phyloP scores from a whole-genome alignment of 2,888 invertebrate genomes.

The Nephrotoma appendiculata region DNA sequence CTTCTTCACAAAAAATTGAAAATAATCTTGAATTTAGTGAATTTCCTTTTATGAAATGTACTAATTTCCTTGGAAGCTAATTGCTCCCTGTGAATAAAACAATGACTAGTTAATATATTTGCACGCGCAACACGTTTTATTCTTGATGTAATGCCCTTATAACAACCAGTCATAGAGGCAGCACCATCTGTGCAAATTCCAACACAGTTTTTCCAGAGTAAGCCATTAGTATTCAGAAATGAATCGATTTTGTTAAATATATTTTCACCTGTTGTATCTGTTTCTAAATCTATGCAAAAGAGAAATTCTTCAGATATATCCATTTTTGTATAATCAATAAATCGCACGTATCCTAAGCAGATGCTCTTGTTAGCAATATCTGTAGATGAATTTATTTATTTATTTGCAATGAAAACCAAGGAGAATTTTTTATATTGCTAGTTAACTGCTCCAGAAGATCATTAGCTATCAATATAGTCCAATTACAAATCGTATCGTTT shows the following conservation, averaged over 20 bases:
- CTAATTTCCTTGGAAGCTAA: constrained; percentile 3
- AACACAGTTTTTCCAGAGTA: constrained; percentile 4
- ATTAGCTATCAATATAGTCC: no score
- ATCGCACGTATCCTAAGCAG: no score
- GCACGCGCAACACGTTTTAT: constrained; percentile 2
- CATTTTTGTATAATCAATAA: constrained; percentile 3
- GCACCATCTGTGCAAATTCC: background rate
- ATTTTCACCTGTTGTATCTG: constrained; percentile 4
- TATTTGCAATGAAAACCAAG: no score
- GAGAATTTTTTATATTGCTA: no score
- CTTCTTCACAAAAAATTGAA: constrained; percentile 3
- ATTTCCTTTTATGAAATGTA: constrained; percentile 4
- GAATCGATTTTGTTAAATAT: constrained; percentile 7
- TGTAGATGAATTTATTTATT: no score
- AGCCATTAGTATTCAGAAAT: constrained; percentile 3
- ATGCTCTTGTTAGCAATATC: no score
- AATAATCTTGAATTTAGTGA: constrained; percentile 3
- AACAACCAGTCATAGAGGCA: no score
- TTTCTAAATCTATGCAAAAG: background rate
- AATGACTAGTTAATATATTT: constrained; percentile 4
- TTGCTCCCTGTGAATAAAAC: constrained; percentile 3
- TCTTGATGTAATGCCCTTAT: background rate
- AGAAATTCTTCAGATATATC: constrained; percentile 4
- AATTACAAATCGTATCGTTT: constrained; percentile 4
- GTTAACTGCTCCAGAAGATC: background rate